phyloP scores from a whole-genome alignment of 2,797 vertebrate genomes.

The Protosalanx chinensis region DNA sequence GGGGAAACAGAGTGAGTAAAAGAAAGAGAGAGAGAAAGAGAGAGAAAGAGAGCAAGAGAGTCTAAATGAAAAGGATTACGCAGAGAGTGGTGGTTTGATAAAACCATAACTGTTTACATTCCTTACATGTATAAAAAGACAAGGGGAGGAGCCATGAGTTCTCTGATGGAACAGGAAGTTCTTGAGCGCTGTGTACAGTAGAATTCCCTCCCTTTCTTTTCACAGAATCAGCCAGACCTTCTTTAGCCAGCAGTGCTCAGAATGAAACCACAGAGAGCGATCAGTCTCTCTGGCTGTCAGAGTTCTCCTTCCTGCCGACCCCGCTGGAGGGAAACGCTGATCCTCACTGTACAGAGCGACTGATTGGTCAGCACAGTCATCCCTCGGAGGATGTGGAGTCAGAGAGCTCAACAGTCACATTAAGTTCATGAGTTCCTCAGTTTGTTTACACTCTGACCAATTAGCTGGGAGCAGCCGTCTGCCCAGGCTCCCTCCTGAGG shows the following conservation, averaged over 20 bases:
- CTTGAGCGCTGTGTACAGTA: constrained; percentile 45
- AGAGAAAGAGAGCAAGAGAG: not conserved
- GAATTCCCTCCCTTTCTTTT: constrained; percentile 52
- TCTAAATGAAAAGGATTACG: no score
- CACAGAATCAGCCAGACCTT: constrained; percentile 17
- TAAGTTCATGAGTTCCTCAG: constrained; percentile 23
- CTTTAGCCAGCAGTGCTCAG: not conserved
- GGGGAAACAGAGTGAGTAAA: constrained; percentile 6
- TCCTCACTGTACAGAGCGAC: no score
- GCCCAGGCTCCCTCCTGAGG: constrained; percentile 54
- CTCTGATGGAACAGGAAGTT: constrained; percentile 46
- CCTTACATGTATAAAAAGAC: not conserved
- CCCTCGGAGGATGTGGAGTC: constrained; percentile 23
- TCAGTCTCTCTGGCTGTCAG: not conserved
- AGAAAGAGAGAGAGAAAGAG: constrained; percentile 16
- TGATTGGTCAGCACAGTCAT: constrained; percentile 12
- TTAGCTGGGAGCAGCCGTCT: constrained; percentile 45
- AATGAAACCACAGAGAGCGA: not conserved
- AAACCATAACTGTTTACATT: not conserved
- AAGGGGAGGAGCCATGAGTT: constrained; percentile 35
- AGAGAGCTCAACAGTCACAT: constrained; percentile 20
- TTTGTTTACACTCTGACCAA: constrained; percentile 53
- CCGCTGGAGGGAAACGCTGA: no score
- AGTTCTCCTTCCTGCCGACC: no score
- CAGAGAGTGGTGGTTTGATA: not conserved